Evolutionary conservation across 30 jellyfish, hydroid and myxozoan genomes (phyloP).

Genomic region (Nemopilema nomurai): DNA sequence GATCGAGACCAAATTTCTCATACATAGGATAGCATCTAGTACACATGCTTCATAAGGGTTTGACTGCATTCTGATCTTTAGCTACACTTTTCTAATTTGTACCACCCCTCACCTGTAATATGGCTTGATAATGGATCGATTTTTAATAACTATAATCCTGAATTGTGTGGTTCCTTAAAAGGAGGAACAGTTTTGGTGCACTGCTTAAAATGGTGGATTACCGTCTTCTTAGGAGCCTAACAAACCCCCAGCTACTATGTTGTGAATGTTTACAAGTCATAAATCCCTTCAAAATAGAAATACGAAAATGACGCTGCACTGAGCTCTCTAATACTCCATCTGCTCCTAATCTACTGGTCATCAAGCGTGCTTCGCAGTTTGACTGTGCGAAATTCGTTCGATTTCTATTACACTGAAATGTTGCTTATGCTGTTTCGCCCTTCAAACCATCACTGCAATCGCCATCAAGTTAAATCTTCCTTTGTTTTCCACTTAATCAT

Average conservation of each 20-base stretch:
- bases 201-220: neutral
- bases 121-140: neutral
- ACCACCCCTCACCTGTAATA: neutral
- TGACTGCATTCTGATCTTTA: too few species aligned
- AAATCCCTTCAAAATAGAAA: neutral
- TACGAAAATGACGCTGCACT: neutral
- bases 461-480: neutral
- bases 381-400: neutral
- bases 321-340: neutral
- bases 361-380: neutral
- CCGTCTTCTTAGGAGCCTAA: neutral
- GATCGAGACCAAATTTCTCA: too few species aligned
- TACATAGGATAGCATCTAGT: too few species aligned
- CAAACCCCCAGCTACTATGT: neutral
- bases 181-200: neutral
- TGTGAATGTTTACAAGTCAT: neutral
- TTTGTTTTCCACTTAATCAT: neutral
- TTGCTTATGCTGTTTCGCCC: neutral
- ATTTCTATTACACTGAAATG: neutral
- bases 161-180: neutral
- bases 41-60: too few species aligned
- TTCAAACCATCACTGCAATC: neutral
- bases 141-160: neutral
- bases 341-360: neutral
- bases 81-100: too few species aligned